phyloP scores from a whole-genome alignment of 2,113 vertebrate species.

The Gavia stellata region DNA sequence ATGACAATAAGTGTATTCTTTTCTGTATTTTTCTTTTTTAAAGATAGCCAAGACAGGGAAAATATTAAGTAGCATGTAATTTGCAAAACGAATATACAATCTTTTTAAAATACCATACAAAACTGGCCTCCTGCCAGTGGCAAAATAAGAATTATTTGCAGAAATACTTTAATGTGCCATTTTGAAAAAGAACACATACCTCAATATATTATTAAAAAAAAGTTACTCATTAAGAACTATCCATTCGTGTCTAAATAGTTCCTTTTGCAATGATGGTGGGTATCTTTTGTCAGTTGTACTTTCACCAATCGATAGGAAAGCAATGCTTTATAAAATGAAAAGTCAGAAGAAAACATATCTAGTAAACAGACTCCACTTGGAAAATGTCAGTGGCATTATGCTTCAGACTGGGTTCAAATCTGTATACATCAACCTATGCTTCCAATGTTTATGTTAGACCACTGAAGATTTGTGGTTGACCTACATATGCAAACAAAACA shows the following conservation, averaged over 20 bases:
- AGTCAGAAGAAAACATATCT: not conserved
- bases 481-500: conserved; percentile 59
- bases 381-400: not conserved
- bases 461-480: conserved; percentile 39
- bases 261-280: not conserved
- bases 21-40: not conserved
- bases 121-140: not conserved
- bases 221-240: not conserved
- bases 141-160: not conserved
- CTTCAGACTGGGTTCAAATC: not conserved
- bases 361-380: not conserved
- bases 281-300: not conserved
- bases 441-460: not conserved
- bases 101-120: not conserved
- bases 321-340: not conserved
- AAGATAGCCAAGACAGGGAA: not conserved
- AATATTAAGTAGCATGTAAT: not conserved
- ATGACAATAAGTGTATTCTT: not conserved
- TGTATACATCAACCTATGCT: not conserved
- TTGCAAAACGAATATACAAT: not conserved
- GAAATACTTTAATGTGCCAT: not conserved
- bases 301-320: not conserved
- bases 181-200: not conserved
- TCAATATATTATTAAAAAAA: not conserved
- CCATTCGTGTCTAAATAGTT: not conserved